Evolutionary conservation across 2,888 invertebrate species (phyloP).

Genomic region (Apantesis nais): DNA sequence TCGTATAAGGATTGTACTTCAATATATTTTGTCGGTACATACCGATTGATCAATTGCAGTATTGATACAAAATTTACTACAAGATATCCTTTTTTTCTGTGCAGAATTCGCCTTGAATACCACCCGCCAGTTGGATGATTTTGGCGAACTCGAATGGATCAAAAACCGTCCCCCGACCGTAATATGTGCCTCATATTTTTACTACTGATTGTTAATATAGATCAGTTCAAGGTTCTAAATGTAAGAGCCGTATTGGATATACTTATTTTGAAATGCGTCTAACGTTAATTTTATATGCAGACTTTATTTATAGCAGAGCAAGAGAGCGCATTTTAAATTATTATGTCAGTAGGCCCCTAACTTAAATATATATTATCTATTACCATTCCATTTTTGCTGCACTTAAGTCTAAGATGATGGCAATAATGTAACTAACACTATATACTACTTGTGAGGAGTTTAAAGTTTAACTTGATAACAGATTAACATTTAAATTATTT

Average conservation of each 20-base stretch:
- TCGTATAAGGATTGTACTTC: background rate
- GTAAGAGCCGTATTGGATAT: background rate
- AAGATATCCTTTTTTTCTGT: background rate
- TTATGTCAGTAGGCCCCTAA: slow-evolving; percentile 5
- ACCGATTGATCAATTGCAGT: background rate
- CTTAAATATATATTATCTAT: background rate
- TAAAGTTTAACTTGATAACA: slow-evolving; percentile 7
- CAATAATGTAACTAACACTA: background rate
- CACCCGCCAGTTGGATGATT: no score
- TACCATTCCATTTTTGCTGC: background rate
- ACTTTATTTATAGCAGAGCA: background rate
- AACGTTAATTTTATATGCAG: background rate
- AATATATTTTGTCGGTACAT: background rate
- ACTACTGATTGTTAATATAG: background rate
- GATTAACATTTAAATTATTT: slow-evolving; percentile 16
- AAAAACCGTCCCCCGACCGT: no score
- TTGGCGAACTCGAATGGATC: no score
- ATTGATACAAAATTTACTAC: background rate
- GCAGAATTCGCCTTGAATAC: no score
- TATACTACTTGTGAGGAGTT: background rate
- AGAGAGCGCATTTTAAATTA: background rate
- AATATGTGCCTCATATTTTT: background rate
- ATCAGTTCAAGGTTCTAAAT: background rate
- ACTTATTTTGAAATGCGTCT: background rate
- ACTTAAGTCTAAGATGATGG: background rate